Conservation (phyloP, 2,797 vertebrate genomes). For the Enteromius thamalakanensis region DNA sequence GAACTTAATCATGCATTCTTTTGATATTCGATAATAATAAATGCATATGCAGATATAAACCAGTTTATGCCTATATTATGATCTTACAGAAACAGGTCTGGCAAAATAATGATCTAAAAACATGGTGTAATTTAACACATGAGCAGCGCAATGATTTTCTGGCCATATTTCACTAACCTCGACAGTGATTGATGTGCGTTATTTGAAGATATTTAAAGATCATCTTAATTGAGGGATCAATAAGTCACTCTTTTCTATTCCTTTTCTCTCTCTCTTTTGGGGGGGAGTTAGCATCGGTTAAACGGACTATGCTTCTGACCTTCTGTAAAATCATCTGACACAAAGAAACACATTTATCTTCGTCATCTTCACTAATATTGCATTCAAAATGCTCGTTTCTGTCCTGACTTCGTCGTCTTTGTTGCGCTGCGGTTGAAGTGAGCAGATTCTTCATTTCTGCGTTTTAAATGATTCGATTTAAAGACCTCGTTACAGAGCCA, state of each 20-base stretch:
- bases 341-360: conserved; percentile 26
- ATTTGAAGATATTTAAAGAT: conserved; percentile 59
- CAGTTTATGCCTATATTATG: neutral
- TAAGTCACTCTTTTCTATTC: conserved; percentile 53
- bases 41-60: neutral
- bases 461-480: conserved; percentile 25
- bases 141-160: conserved; percentile 55
- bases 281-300: conserved; percentile 5
- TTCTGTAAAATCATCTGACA: conserved; percentile 9
- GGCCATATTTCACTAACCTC: conserved; percentile 47
- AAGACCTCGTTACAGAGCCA: conserved; percentile 47
- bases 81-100: neutral
- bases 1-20: neutral
- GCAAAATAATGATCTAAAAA: conserved; percentile 45
- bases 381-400: neutral
- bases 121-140: conserved; percentile 50
- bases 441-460: conserved; percentile 25
- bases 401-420: conserved; percentile 1
- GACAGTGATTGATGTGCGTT: conserved; percentile 66
- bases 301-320: conserved; percentile 18
- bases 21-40: neutral
- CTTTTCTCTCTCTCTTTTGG: neutral
- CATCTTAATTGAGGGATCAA: conserved; percentile 71
- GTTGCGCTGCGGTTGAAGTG: neutral
- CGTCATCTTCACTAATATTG: neutral